Base-by-base conservation (phyloP, 2,113 vertebrate genomes). In the Brachyhypopomus occidentalis region DNA sequence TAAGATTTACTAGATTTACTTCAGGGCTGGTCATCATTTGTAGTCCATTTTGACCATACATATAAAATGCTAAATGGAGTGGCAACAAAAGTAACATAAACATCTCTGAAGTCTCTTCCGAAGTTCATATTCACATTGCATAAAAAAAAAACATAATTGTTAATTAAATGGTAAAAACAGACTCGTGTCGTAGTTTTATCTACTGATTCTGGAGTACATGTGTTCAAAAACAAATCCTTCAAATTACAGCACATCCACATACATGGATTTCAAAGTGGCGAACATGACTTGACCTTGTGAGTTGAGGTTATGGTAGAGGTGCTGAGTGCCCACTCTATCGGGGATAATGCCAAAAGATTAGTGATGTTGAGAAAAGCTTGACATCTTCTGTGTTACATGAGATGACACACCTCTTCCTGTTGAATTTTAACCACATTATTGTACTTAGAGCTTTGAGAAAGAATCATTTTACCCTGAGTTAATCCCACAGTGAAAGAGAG, bases 401-500 rank as follows among this genome's bases (percentile, higher is more conserved):
- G 73, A 86, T 56, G 63, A 74, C 84, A 84, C 83, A 84, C 83
- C 83, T 83, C 80, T 86, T 82, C 85, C 85, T 86, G 82, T 59
- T 73, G 11, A 69, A 72, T 70, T 76, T 70, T 70, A 70, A 63
- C 77, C 62, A 72, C 77, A 83, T 81, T 38, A 74, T 63, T 80
- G 80, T 79, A 80, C 62, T 69, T 75, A 27, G 9, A 78, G 66
- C 59, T 81, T 5, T 52, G 60, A 81, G 67, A 82, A 6, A 81
- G 64, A 72, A 81, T 45, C 63, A 64, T 25, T 76, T 76, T 79
- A 72, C 64, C 19, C 70, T 78, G n/a, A n/a, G 62, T 90, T 90
- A 86, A 89, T 87, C 87, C 87, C 72, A 80, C 34, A 38, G 1
- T 72, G 71, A 75, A 73, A 38, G 84, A 85, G 88, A 89, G 79